Base-by-base conservation (phyloP, 2,113 vertebrate genomes). In the Talpa occidentalis region DNA sequence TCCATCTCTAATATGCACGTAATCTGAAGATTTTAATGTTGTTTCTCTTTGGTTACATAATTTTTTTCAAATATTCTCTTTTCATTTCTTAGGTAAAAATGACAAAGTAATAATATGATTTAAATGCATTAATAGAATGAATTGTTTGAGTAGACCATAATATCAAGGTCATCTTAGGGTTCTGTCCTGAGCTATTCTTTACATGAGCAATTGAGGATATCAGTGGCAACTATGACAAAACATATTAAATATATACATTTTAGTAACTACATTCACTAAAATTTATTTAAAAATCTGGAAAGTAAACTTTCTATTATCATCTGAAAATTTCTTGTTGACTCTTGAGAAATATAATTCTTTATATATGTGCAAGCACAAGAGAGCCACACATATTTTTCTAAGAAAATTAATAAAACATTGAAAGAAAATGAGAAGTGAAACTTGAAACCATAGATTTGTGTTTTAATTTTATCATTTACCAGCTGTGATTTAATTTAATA, bases 181-280 rank as follows among this genome's bases (percentile, higher is more conserved):
- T 70, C 35, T 76, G 40, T 47, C 2, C 0, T 37, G 19, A 90
- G 9, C 8, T 80, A 28, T 64, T 3, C 16, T 90, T 95, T 80
- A 66, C 14, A 52, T 7, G 2, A 35, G 30, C 3, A 76, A 15
- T 69, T 88, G 85, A 90, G 77, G 49, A 62, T 47, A 47, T 32
- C 2, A 64, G 10, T 77, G 10, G 76, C 80, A 73, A 81, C 14
- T 47, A 6, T 69, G n/a, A 70, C 7, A 84, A 28, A 78, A 30
- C 81, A 28, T 67, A 37, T 74, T 56, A 70, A 74, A 79, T 91
- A 17, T 92, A 26, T 90, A n/a, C n/a, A 49, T 85, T 79, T 70
- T 32, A 1, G 3, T 60, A 32, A 11, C 4, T 89, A 24, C 22
- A 4, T 35, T 79, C 10, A 42, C 22, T 56, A 66, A 83, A 90